Evolutionary conservation across 1,140 invertebrate genomes (phyloP), one percentile per base, ranked within the genome.

Genomic region (Lerema accius): DNA sequence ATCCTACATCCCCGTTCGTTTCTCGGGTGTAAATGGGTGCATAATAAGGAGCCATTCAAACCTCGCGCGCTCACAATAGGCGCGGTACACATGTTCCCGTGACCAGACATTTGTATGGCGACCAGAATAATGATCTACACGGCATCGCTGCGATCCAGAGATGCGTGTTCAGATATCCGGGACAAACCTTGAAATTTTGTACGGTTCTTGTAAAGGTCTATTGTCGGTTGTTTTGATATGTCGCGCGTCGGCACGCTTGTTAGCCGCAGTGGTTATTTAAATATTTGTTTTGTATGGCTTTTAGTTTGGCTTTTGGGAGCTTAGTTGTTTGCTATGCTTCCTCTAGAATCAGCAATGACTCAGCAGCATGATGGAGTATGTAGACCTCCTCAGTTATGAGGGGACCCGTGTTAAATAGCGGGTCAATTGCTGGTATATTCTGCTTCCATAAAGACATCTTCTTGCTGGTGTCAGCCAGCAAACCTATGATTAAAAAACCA

Each of bases 31-130:
- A 84, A 86, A 86, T 86, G 84, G 84, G 78, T 83, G 84, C 84
- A 86, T 86, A 86, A 86, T 86, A 86, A 86, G 80, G 62, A 72
- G 63, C 71, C 82, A 86, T 86, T 84, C 84, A 86, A 86, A 86
- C 78, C 80, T 78, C 73, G 76, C 82, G 56, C 69, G 35, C 35
- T 37, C 81, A 86, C 82, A 84, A 86, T 86, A 81, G 81, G 78
- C 71, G 71, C 55, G 69, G 76, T 80, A 86, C 83, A 86, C 81
- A 72, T 86, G 81, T 86, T 80, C 66, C 71, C 71, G 67, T 71
- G 69, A 73, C 59, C 60, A 48, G 83, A 86, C 83, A 78, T 80
- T 86, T 86, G 83, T 86, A 86, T 86, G 73, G 80, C 63, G 13
- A 53, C 55, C 50, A 49, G 77, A 78, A 79, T 83, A 84, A 86